Conservation (phyloP, 2,888 invertebrate genomes). For the Meghimatium bilineatum region DNA sequence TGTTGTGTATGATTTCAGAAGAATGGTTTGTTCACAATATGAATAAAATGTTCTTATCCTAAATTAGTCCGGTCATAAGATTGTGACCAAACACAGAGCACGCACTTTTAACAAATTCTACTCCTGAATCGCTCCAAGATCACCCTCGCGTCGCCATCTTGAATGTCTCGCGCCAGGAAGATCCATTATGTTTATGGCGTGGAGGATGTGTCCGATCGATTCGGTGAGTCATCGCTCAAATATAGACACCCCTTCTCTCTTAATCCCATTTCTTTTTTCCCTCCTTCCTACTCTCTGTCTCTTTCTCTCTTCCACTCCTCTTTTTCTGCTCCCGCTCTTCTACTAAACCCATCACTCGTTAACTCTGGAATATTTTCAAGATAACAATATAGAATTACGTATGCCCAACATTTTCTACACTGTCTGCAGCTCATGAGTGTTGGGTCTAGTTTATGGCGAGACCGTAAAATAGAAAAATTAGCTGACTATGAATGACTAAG, state of each 20-base stretch:
- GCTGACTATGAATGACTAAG: too few relatives aligned
- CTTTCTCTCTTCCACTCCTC: too few relatives aligned
- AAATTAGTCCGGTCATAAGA: too few relatives aligned
- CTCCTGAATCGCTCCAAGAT: background rate
- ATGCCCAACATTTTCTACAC: background rate
- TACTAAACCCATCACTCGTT: background rate
- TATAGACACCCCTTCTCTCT: background rate
- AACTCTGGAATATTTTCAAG: background rate
- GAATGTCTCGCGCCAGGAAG: background rate
- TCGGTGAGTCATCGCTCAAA: constrained; percentile 18
- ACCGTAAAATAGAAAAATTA: too few relatives aligned
- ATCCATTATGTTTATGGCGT: background rate
- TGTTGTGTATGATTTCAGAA: too few relatives aligned
- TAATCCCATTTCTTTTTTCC: background rate
- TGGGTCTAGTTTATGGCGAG: background rate
- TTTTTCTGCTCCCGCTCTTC: too few relatives aligned
- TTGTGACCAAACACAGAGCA: too few relatives aligned
- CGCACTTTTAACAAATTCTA: background rate
- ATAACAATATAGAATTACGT: background rate
- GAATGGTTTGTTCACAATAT: too few relatives aligned
- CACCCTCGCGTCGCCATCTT: background rate
- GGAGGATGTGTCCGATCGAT: background rate
- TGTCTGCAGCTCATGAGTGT: background rate
- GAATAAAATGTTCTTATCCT: too few relatives aligned
- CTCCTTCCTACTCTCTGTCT: too few relatives aligned